These are phyloP conservation scores for Harmothoe impar DNA, from an alignment of 2,888 invertebrate genomes.

Conservation along the genomic window DNA sequence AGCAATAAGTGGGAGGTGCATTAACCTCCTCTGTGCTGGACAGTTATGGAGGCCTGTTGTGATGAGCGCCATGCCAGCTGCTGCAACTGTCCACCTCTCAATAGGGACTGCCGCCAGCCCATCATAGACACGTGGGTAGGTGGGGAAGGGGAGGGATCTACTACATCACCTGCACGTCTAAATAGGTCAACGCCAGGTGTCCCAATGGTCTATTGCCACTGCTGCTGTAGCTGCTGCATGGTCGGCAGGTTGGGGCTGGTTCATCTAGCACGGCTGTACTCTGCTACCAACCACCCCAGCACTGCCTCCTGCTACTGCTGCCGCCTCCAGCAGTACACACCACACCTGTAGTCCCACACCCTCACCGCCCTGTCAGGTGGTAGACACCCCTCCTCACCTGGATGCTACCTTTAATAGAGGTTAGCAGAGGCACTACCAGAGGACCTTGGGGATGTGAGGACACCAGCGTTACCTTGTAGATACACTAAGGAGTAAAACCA, in stretches of 20 bases:
- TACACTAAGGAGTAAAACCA: neutral
- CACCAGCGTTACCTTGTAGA: neutral
- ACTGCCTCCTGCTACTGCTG: too few relatives aligned
- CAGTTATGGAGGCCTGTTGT: neutral
- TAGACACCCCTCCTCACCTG: too few relatives aligned
- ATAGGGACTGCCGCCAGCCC: neutral
- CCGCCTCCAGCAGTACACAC: too few relatives aligned
- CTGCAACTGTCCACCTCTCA: neutral
- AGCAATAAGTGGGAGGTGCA: neutral
- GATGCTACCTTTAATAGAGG: too few relatives aligned
- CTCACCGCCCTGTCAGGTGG: too few relatives aligned
- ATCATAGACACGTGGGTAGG: neutral
- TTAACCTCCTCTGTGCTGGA: neutral
- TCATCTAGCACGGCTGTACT: too few relatives aligned
- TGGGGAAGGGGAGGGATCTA: constrained; percentile 12
- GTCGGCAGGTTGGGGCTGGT: too few relatives aligned
- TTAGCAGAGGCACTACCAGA: too few relatives aligned
- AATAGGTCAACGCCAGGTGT: constrained; percentile 44
- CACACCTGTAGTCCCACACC: too few relatives aligned
- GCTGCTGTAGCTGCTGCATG: constrained; percentile 12
- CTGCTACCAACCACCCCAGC: too few relatives aligned
- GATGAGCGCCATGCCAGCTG: neutral
- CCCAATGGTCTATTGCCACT: neutral
- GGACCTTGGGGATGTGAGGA: neutral
- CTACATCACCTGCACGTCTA: constrained; percentile 39